Evolutionary conservation across 1,140 invertebrate genomes (phyloP).

Genomic region (Zophobas atratus): DNA sequence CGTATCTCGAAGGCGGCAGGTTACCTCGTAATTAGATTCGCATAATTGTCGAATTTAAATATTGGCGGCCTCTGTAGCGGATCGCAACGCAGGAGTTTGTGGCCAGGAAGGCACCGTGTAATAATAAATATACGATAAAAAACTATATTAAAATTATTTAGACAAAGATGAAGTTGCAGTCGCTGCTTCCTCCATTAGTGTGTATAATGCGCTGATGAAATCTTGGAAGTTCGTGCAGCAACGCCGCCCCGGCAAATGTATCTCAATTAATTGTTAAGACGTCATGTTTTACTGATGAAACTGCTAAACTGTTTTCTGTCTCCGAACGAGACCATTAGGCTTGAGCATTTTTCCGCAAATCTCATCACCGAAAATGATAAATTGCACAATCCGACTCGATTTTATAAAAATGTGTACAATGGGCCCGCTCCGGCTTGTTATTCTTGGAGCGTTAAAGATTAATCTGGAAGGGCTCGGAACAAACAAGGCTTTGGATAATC

Average conservation of each 20-base stretch:
- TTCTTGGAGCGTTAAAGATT: no score
- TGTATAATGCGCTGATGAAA: not conserved
- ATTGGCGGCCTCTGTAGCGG: conserved; percentile 2
- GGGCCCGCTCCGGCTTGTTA: no score
- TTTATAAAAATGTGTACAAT: no score
- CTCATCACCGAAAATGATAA: conserved; percentile 19
- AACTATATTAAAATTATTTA: no score
- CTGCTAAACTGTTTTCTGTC: conserved; percentile 25
- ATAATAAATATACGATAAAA: no score
- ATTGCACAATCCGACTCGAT: conserved; percentile 17
- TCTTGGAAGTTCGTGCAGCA: conserved; percentile 13
- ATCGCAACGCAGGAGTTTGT: conserved; percentile 19
- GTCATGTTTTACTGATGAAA: conserved; percentile 41
- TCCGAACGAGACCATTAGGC: conserved; percentile 28
- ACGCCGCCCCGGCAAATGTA: conserved; percentile 17
- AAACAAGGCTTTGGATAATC: no score
- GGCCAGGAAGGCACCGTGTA: no score
- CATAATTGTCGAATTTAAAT: conserved; percentile 24
- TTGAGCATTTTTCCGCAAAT: conserved; percentile 26
- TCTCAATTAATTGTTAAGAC: conserved; percentile 37
- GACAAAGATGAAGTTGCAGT: not conserved
- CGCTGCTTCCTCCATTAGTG: not conserved
- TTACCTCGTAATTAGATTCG: conserved; percentile 8
- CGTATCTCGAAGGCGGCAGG: conserved; percentile 4
- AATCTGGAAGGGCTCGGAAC: no score